These are phyloP conservation scores for Acrossocheilus wenchowensis DNA, from an alignment of 2,797 vertebrate species.

Conservation along the genomic window DNA sequence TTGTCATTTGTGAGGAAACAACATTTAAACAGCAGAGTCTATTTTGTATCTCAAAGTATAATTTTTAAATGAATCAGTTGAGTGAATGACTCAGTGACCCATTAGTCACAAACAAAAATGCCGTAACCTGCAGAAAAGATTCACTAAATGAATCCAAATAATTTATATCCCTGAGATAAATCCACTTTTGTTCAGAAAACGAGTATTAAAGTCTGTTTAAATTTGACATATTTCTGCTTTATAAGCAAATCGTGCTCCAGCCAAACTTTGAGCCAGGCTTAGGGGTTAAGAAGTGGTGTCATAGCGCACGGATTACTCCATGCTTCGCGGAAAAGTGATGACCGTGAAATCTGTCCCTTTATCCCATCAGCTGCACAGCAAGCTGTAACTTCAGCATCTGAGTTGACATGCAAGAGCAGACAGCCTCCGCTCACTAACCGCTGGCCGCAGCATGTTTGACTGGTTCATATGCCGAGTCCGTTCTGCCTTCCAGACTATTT, in stretches of 20 bases:
- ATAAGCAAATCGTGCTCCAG: slow-evolving; percentile 44
- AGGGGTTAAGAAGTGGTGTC: slow-evolving; percentile 51
- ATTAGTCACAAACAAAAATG: not conserved
- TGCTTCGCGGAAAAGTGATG: slow-evolving; percentile 61
- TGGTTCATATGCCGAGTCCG: slow-evolving; percentile 45
- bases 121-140: not conserved
- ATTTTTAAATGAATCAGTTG: not conserved
- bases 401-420: slow-evolving; percentile 37
- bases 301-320: slow-evolving; percentile 56
- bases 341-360: slow-evolving; percentile 49
- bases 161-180: not conserved
- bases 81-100: not conserved
- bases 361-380: slow-evolving; percentile 45
- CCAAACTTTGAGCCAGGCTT: slow-evolving; percentile 54
- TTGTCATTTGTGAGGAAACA: not conserved
- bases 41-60: not conserved
- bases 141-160: not conserved
- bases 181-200: not conserved
- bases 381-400: slow-evolving; percentile 48
- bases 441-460: slow-evolving; percentile 40
- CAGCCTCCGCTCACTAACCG: slow-evolving; percentile 29
- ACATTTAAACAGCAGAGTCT: not conserved
- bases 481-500: slow-evolving; percentile 20
- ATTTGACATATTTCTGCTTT: slow-evolving; percentile 53
- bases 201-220: not conserved